Conservation (phyloP, 2,888 invertebrate genomes). For the Scrobipalpa costella region DNA sequence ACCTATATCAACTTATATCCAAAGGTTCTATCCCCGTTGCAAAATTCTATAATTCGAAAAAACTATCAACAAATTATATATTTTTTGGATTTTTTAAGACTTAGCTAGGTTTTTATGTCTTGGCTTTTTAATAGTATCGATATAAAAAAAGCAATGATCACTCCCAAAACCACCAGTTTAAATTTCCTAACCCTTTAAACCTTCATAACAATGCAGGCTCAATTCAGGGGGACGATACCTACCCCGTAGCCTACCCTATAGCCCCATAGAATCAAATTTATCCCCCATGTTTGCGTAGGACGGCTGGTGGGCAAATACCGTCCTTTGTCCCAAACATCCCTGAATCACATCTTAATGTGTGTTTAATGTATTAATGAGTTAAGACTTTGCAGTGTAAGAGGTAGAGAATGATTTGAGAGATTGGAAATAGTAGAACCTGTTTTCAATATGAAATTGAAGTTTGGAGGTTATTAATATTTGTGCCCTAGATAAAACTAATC, state of each 20-base stretch:
- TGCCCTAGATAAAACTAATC: not conserved
- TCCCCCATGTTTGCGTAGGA: constrained; percentile 57
- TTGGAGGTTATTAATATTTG: not conserved
- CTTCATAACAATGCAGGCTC: constrained; percentile 23
- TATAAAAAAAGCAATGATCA: too few relatives aligned
- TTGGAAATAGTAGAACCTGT: not conserved
- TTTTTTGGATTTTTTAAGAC: too few relatives aligned
- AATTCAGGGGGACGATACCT: constrained; percentile 24
- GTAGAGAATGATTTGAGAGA: not conserved
- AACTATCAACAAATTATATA: too few relatives aligned
- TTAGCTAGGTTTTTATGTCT: too few relatives aligned
- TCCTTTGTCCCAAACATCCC: constrained; percentile 41
- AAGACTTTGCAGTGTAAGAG: constrained; percentile 33
- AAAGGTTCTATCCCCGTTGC: too few relatives aligned
- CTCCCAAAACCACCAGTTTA: constrained; percentile 9
- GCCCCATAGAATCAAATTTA: constrained; percentile 32
- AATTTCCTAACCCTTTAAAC: not conserved
- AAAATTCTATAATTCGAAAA: too few relatives aligned
- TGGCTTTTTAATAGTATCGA: too few relatives aligned
- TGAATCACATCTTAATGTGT: constrained; percentile 59
- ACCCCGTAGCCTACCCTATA: constrained; percentile 1
- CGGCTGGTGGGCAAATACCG: constrained; percentile 49
- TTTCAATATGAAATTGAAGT: too few relatives aligned
- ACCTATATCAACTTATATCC: too few relatives aligned
- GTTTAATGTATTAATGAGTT: constrained; percentile 70